These are phyloP conservation scores for Neomonachus schauinslandi DNA, from an alignment of 2,113 vertebrate genomes.

Conservation along the genomic window DNA sequence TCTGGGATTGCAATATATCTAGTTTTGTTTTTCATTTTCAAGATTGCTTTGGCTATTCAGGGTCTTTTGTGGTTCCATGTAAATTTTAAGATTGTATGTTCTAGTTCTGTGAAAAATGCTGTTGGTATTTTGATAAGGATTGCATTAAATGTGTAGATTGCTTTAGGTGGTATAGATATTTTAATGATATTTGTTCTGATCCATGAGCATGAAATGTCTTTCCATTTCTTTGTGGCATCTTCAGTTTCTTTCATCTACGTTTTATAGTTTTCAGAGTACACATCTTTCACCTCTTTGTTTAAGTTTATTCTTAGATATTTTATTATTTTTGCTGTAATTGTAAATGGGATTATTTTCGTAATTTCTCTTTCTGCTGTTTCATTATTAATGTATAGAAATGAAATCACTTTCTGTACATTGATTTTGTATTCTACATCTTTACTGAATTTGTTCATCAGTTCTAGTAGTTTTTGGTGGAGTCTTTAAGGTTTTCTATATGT, in stretches of 20 bases:
- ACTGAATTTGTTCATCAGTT: not conserved
- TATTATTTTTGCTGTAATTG: not conserved
- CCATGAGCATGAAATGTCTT: not conserved
- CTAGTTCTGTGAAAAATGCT: not conserved
- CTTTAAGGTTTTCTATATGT: not conserved
- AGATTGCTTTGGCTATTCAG: not conserved
- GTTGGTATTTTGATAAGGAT: not conserved
- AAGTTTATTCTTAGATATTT: not conserved
- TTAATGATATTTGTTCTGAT: not conserved
- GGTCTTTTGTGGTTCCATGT: not conserved
- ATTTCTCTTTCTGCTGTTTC: not conserved
- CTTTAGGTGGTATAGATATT: not conserved
- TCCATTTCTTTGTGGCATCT: not conserved
- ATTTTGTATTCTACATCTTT: not conserved
- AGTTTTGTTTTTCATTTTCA: not conserved
- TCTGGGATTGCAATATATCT: not conserved
- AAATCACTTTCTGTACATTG: not conserved
- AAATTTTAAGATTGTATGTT: not conserved
- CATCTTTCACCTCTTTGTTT: not conserved
- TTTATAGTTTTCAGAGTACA: not conserved
- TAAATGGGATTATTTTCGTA: not conserved
- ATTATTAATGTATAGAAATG: not conserved
- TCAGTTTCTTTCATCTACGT: not conserved
- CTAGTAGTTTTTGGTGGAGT: not conserved
- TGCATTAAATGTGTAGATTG: not conserved